Conservation (phyloP, 2,888 invertebrate genomes). For the Gymnocheta viridis region DNA sequence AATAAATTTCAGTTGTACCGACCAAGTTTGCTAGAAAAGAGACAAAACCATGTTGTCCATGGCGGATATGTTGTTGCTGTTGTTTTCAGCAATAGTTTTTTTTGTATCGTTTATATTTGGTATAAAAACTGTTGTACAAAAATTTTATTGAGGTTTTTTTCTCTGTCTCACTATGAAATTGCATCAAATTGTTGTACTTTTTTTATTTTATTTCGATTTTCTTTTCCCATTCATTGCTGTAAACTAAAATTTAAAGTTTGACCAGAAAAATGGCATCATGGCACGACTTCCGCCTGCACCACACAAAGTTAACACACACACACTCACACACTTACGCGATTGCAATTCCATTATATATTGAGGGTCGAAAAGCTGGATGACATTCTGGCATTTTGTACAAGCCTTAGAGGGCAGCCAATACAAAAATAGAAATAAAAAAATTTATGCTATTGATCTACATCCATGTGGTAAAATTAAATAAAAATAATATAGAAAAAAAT, state of each 20-base stretch:
- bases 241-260: slow-evolving; percentile 35
- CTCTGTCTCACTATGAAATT: slow-evolving; percentile 35
- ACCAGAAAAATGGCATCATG: slow-evolving; percentile 42
- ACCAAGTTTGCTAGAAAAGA: slow-evolving; percentile 27
- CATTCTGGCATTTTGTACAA: slow-evolving; percentile 18
- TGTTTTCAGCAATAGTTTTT: background rate
- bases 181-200: slow-evolving; percentile 35
- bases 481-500: slow-evolving; percentile 10
- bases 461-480: slow-evolving; percentile 50
- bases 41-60: slow-evolving; percentile 3
- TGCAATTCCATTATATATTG: background rate
- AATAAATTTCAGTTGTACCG: slow-evolving; percentile 13
- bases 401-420: background rate
- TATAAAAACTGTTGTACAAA: background rate
- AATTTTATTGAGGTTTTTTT: slow-evolving; percentile 35
- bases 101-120: slow-evolving; percentile 10
- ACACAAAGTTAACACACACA: background rate
- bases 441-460: slow-evolving; percentile 42
- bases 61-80: background rate
- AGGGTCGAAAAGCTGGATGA: slow-evolving; percentile 21
- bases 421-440: background rate
- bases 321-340: background rate
- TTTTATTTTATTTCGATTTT: background rate
- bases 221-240: background rate
- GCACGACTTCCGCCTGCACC: slow-evolving; percentile 40